Conservation (phyloP, 2,797 vertebrate genomes). For the Podargus strigoides region DNA sequence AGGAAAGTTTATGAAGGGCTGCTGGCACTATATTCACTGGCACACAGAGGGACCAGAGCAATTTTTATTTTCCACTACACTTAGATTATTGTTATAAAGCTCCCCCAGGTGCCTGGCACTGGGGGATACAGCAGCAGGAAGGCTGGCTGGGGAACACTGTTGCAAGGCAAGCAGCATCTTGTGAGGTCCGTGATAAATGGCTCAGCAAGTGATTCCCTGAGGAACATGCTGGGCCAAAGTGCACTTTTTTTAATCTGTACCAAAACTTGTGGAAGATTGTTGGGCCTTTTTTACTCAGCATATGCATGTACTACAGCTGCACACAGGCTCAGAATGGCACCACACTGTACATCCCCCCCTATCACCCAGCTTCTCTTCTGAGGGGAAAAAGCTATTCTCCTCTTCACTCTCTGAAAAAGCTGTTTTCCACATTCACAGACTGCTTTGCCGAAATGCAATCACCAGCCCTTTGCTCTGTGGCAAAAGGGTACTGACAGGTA, state of each 20-base stretch:
- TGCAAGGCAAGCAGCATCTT: neutral
- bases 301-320: neutral
- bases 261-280: neutral
- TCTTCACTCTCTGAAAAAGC: neutral
- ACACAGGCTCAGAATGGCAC: neutral
- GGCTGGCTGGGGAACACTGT: neutral
- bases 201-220: neutral
- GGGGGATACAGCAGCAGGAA: neutral
- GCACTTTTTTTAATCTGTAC: neutral
- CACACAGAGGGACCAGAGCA: neutral
- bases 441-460: neutral
- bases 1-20: neutral
- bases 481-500: neutral
- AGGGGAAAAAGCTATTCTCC: neutral
- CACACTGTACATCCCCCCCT: neutral
- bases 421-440: neutral
- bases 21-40: neutral
- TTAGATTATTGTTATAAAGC: neutral
- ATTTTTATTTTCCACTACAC: neutral
- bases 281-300: neutral
- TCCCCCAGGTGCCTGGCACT: neutral
- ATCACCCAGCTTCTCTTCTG: neutral
- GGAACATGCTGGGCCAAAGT: neutral
- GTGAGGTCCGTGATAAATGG: accelerated
- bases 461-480: neutral